These are phyloP conservation scores for Pandemis cinnamomeana DNA, from an alignment of 2,888 invertebrate genomes.

Conservation along the genomic window DNA sequence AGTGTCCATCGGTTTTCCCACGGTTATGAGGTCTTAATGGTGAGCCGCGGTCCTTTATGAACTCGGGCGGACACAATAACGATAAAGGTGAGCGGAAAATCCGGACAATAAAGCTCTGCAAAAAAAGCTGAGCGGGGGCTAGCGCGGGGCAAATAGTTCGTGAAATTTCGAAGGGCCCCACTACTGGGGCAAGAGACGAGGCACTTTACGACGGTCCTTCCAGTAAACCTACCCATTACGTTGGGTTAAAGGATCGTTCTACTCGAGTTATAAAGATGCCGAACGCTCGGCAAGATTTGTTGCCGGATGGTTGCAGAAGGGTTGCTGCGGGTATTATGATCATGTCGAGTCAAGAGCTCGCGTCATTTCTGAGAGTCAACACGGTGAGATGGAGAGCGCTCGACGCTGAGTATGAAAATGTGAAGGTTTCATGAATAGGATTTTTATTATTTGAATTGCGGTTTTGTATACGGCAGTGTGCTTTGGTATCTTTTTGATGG, in stretches of 20 bases:
- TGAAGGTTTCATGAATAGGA: constrained; percentile 60
- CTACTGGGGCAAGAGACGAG: constrained; percentile 68
- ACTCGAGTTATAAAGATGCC: constrained; percentile 82
- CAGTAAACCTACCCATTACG: constrained; percentile 83
- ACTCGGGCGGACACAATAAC: constrained; percentile 83
- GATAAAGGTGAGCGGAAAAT: constrained; percentile 84
- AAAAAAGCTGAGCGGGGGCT: constrained; percentile 80
- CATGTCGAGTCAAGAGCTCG: constrained; percentile 80
- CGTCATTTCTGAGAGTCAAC: constrained; percentile 81
- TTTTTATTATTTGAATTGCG: constrained; percentile 41
- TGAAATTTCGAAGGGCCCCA: constrained; percentile 81
- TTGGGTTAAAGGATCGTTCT: constrained; percentile 82
- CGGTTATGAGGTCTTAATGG: constrained; percentile 84
- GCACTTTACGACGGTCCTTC: constrained; percentile 82
- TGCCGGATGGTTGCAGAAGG: constrained; percentile 81
- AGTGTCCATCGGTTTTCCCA: constrained; percentile 70
- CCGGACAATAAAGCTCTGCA: constrained; percentile 83
- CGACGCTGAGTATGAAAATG: constrained; percentile 68
- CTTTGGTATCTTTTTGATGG: neutral
- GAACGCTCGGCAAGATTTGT: constrained; percentile 81
- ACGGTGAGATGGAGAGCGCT: constrained; percentile 77
- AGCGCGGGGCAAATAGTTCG: constrained; percentile 83
- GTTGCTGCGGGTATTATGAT: constrained; percentile 81
- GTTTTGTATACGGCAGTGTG: neutral
- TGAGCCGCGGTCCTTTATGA: constrained; percentile 79